phyloP scores from a whole-genome alignment of 2,888 invertebrate genomes.

The Blomia tropicalis region DNA sequence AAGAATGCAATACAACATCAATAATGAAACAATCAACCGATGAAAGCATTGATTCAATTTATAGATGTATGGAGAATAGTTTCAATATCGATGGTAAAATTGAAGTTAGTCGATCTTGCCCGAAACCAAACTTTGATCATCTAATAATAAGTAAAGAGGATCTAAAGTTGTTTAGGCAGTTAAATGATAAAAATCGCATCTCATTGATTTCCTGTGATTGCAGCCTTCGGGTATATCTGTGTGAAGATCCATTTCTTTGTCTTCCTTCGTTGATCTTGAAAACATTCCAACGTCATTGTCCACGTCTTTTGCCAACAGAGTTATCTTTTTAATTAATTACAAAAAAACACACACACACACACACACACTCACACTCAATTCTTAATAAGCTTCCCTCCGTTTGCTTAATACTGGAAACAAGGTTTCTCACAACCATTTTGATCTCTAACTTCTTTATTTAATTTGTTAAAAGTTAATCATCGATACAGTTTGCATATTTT shows the following conservation, averaged over 20 bases:
- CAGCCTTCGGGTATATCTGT: neutral
- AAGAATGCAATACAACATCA: no score
- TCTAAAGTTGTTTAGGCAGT: neutral
- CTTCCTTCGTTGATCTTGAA: neutral
- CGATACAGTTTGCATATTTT: no score
- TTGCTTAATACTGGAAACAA: no score
- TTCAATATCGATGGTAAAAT: neutral
- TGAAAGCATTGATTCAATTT: no score
- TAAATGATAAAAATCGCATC: neutral
- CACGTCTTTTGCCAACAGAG: neutral
- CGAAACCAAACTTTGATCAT: neutral
- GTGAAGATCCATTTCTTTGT: neutral
- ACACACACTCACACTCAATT: no score
- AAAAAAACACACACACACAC: no score
- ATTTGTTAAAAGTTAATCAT: no score
- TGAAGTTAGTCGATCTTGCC: neutral
- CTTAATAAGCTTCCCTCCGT: no score
- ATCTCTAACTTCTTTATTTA: no score
- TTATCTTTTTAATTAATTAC: neutral
- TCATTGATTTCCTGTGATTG: slow-evolving; percentile 1
- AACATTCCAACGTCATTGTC: neutral
- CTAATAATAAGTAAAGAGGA: neutral
- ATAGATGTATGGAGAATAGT: neutral
- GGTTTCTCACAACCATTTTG: no score
- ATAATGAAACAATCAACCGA: no score